phyloP scores from a whole-genome alignment of 2,888 invertebrate species.

The Phragmatobia fuliginosa region DNA sequence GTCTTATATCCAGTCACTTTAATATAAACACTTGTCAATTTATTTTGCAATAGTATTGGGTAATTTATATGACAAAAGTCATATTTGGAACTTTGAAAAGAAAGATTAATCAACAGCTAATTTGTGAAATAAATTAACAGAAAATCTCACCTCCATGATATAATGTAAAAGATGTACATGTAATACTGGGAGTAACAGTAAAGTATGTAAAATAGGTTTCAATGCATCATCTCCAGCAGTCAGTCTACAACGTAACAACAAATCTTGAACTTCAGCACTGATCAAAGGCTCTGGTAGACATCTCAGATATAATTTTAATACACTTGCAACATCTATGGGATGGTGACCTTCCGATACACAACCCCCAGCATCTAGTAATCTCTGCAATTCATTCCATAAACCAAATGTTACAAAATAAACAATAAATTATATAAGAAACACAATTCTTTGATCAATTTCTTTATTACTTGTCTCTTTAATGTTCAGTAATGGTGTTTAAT shows the following conservation, averaged over 20 bases:
- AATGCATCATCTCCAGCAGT: conserved; percentile 86
- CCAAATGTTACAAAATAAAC: neutral
- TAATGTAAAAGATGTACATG: conserved; percentile 93
- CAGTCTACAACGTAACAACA: conserved; percentile 90
- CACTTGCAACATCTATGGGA: conserved; percentile 94
- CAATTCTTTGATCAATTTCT: neutral
- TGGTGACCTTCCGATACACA: conserved; percentile 90
- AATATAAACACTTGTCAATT: no score
- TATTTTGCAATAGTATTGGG: no score
- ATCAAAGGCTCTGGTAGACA: conserved; percentile 95
- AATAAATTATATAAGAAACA: neutral
- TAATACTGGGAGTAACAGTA: conserved; percentile 91
- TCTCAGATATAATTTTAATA: conserved; percentile 94
- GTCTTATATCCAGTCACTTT: no score
- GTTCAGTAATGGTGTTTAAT: neutral
- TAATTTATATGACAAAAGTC: no score
- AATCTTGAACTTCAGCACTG: conserved; percentile 91
- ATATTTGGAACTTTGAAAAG: no score
- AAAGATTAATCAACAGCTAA: neutral
- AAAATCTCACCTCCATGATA: conserved; percentile 89
- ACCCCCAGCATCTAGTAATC: conserved; percentile 90
- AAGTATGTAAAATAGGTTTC: conserved; percentile 89
- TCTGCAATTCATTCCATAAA: conserved; percentile 68
- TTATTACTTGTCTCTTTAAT: neutral
- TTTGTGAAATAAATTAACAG: neutral